These are phyloP conservation scores for Bothrops jararaca DNA, from an alignment of 2,113 vertebrate genomes.

Conservation along the genomic window DNA sequence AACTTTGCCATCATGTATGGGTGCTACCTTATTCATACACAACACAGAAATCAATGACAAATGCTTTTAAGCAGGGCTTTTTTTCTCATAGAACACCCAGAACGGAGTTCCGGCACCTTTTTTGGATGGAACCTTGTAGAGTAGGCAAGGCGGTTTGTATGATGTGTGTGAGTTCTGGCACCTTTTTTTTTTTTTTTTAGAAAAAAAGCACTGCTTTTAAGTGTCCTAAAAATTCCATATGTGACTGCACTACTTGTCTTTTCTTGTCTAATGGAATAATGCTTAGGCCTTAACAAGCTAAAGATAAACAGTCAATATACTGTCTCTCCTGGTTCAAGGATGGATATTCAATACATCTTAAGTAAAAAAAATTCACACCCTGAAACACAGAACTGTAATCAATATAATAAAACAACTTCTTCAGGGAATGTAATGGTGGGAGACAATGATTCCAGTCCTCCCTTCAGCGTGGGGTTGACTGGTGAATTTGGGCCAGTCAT, in stretches of 20 bases:
- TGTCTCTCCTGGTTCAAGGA: neutral
- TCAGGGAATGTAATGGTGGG: neutral
- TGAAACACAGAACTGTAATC: neutral
- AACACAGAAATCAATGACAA: neutral
- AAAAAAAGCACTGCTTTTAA: too few species aligned
- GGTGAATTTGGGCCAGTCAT: neutral
- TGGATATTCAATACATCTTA: neutral
- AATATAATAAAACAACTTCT: slow-evolving; percentile 6
- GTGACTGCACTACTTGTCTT: neutral
- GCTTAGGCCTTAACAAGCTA: neutral
- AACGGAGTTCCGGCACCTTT: too few species aligned
- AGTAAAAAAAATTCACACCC: neutral
- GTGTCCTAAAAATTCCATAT: neutral
- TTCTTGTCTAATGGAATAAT: neutral
- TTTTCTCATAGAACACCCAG: too few species aligned
- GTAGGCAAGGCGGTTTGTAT: too few species aligned
- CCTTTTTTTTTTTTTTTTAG: too few species aligned
- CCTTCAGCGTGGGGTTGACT: neutral
- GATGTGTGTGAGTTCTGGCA: too few species aligned
- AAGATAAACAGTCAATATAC: neutral
- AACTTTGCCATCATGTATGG: neutral
- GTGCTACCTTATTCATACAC: neutral
- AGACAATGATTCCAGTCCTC: neutral
- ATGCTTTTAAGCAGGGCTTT: neutral
- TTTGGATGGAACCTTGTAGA: too few species aligned